Evolutionary conservation across 2,888 invertebrate species (phyloP).

Genomic region (Limnephilus marmoratus): DNA sequence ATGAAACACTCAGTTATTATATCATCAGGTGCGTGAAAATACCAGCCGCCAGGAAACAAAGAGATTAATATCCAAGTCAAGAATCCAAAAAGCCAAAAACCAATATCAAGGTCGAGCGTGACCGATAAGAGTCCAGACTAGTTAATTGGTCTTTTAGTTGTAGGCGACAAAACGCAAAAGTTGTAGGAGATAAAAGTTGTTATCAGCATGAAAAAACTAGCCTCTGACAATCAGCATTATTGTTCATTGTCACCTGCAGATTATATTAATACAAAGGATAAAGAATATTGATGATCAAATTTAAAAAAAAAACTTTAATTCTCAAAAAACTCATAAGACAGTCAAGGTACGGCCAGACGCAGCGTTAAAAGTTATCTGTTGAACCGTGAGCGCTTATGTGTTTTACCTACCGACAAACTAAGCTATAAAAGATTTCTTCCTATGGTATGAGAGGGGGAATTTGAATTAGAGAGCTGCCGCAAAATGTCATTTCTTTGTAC

Average conservation of each 20-base stretch:
- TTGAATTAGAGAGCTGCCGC: too few species aligned
- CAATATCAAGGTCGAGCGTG: background rate
- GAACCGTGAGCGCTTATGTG: too few species aligned
- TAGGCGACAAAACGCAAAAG: background rate
- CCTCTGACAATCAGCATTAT: background rate
- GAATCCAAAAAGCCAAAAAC: background rate
- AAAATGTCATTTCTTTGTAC: too few species aligned
- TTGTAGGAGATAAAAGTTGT: background rate
- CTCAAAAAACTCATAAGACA: too few species aligned
- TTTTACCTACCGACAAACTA: too few species aligned
- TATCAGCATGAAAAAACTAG: background rate
- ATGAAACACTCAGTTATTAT: background rate
- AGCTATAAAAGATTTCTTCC: too few species aligned
- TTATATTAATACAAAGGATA: background rate
- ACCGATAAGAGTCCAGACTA: background rate
- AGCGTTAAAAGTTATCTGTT: too few species aligned
- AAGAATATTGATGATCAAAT: background rate
- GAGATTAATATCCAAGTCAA: background rate
- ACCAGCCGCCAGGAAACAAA: background rate
- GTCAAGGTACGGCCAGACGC: too few species aligned
- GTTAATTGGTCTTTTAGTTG: background rate
- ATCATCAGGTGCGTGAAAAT: background rate
- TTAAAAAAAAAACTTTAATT: background rate
- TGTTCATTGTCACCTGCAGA: background rate
- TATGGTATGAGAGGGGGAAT: too few species aligned